A percentile compares a stretch with the other conserved stretches of the same genome.
These are phyloP conservation scores for Lochmaea crataegi DNA, from an alignment of 2,888 invertebrate species.

Conservation along the genomic window DNA sequence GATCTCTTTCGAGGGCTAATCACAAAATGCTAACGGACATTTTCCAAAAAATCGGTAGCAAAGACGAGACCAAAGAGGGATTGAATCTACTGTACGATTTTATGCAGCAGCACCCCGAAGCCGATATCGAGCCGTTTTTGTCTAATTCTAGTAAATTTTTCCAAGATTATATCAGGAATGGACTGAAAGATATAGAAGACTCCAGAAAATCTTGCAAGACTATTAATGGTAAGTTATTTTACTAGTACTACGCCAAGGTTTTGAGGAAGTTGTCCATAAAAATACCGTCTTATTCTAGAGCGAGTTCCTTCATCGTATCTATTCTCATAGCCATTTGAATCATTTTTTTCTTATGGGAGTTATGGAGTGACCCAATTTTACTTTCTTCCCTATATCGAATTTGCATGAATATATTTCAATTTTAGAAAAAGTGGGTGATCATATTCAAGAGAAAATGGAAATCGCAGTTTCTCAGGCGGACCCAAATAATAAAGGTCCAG, in stretches of 20 bases:
- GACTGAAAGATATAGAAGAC: conserved; percentile 72
- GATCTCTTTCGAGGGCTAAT: conserved; percentile 77
- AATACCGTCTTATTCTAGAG: too few species aligned
- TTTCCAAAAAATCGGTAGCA: conserved; percentile 90
- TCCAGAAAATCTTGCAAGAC: conserved; percentile 54
- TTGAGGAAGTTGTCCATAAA: too few species aligned
- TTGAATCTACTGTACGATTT: conserved; percentile 84
- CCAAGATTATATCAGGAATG: conserved; percentile 86
- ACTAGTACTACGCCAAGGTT: too few species aligned
- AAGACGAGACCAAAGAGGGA: conserved; percentile 87
- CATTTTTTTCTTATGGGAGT: too few species aligned
- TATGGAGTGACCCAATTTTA: too few species aligned
- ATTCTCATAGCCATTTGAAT: too few species aligned
- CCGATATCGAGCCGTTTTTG: conserved; percentile 86
- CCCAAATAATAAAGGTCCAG: conserved; percentile 46
- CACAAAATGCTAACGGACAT: conserved; percentile 90
- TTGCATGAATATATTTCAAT: not conserved
- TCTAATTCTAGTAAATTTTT: conserved; percentile 86
- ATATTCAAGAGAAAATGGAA: conserved; percentile 42
- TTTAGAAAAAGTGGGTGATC: conserved; percentile 45
- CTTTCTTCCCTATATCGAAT: not conserved
- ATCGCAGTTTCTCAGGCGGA: conserved; percentile 10
- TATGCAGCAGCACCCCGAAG: conserved; percentile 83
- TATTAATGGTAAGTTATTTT: conserved; percentile 48
- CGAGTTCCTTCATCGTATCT: too few species aligned